A percentile compares a stretch with the other conserved stretches of the same genome.
Conservation (phyloP, 2,888 invertebrate genomes). For the Nephrotoma flavescens region DNA sequence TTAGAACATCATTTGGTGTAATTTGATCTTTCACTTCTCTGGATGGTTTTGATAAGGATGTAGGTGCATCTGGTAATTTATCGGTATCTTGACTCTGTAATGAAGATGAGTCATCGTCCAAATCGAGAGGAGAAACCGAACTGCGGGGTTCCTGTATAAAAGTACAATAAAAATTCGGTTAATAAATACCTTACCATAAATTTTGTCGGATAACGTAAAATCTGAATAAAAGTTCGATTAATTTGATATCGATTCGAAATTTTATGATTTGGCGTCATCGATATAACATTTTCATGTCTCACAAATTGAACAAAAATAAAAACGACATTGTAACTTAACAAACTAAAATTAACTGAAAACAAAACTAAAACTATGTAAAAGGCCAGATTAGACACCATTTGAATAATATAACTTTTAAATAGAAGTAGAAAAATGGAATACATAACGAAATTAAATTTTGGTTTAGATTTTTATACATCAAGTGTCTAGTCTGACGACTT, state of each 20-base stretch:
- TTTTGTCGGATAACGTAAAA: not conserved
- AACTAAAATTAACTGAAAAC: not conserved
- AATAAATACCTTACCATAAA: not conserved
- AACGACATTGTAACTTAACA: not conserved
- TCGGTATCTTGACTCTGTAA: conserved; percentile 72
- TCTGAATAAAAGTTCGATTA: not conserved
- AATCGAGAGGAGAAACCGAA: conserved; percentile 76
- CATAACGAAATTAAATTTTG: not conserved
- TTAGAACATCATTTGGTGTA: not conserved
- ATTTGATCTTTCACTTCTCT: conserved; percentile 27
- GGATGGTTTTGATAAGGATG: conserved; percentile 24
- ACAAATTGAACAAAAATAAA: not conserved
- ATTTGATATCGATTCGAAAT: not conserved
- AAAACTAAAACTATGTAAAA: conserved; percentile 1
- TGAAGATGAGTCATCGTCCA: conserved; percentile 83
- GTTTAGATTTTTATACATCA: not conserved
- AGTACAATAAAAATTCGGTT: conserved; percentile 6
- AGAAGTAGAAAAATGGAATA: not conserved
- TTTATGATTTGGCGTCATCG: not conserved
- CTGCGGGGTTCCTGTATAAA: conserved; percentile 69
- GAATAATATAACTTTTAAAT: not conserved
- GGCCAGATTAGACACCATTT: conserved; percentile 6
- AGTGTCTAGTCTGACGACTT: conserved; percentile 35
- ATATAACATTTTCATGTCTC: not conserved
- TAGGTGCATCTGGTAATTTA: conserved; percentile 41